Percentiles rank a stretch among this genome's conserved stretches.
Evolutionary conservation across 2,888 invertebrate genomes (phyloP).

Genomic region (Omphaloscelis lunosa): DNA sequence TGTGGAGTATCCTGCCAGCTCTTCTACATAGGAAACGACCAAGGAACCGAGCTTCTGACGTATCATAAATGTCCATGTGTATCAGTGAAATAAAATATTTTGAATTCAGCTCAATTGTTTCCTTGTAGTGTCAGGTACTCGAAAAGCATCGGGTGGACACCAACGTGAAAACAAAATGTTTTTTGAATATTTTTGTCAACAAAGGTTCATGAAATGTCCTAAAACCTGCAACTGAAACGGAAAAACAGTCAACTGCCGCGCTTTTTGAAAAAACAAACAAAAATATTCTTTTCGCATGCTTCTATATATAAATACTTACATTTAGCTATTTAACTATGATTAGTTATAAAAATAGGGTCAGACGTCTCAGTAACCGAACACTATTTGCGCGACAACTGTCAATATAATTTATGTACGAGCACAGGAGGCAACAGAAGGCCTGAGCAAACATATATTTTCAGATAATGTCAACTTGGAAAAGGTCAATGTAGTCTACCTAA

Average conservation of each 20-base stretch:
- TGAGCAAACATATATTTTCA: constrained; percentile 26
- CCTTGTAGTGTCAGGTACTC: not conserved
- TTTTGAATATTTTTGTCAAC: not conserved
- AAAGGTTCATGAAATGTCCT: not conserved
- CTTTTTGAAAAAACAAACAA: not conserved
- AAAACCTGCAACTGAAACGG: not conserved
- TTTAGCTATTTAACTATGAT: not conserved
- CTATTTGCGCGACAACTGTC: not conserved
- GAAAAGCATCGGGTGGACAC: not conserved
- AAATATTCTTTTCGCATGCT: not conserved
- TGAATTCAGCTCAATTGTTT: not conserved
- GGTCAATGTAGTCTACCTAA: constrained; percentile 4
- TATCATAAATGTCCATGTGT: not conserved
- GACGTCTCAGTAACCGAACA: constrained; percentile 4
- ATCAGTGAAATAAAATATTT: no score
- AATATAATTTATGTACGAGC: constrained; percentile 18
- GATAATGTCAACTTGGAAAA: constrained; percentile 9
- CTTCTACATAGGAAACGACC: not conserved
- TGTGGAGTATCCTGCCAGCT: not conserved
- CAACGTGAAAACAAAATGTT: not conserved
- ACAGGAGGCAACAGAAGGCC: constrained; percentile 15
- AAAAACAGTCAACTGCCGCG: not conserved
- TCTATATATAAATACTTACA: not conserved
- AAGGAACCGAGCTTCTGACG: not conserved
- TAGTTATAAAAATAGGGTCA: not conserved